phyloP scores from a whole-genome alignment of 64 coral and sea anemone genomes.

The Montipora cactus region DNA sequence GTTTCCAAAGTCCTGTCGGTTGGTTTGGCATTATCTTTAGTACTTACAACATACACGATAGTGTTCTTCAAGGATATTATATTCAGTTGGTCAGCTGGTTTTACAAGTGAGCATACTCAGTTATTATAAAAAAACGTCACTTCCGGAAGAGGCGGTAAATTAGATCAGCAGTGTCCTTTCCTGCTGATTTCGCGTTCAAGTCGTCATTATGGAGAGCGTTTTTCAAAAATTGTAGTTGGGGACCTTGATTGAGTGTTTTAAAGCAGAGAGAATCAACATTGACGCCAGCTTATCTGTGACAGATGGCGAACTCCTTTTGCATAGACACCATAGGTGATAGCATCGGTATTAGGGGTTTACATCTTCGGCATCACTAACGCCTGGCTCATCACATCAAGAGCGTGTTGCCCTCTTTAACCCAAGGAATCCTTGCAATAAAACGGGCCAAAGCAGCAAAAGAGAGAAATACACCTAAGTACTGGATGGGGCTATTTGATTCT shows the following conservation, averaged over 20 bases:
- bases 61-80: not conserved
- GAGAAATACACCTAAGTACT: not conserved
- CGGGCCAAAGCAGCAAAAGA: not conserved
- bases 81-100: conserved; percentile 33
- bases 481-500: conserved; percentile 63
- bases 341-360: not conserved
- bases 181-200: not conserved
- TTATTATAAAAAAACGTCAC: not conserved
- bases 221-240: not conserved
- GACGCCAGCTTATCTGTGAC: not conserved
- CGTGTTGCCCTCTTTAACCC: not conserved
- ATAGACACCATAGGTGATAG: conserved; percentile 26
- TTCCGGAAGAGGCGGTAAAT: not conserved
- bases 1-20: too few species aligned
- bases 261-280: not conserved
- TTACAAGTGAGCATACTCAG: not conserved
- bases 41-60: too few species aligned
- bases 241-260: not conserved
- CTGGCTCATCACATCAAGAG: not conserved
- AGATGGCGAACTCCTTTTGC: not conserved
- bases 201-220: conserved; percentile 9
- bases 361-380: not conserved
- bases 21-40: too few species aligned
- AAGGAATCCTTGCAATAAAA: not conserved
- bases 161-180: not conserved